Percentiles rank a stretch among this genome's conserved stretches.
These are phyloP conservation scores for Stenotaenia linearis DNA, from an alignment of 2,888 invertebrate species.

Conservation along the genomic window DNA sequence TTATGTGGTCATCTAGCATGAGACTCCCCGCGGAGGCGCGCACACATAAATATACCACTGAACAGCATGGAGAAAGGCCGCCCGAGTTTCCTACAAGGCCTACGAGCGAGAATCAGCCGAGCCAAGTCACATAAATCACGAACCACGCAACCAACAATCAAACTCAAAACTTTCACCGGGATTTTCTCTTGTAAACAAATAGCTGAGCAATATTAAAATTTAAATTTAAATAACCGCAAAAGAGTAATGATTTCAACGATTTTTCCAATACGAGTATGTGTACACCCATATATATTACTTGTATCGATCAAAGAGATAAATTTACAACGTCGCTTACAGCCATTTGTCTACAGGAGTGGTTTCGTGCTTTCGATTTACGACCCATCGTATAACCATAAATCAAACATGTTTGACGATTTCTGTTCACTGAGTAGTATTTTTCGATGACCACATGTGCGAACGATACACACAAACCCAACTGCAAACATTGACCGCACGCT, in stretches of 20 bases:
- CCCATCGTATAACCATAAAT: conserved; percentile 23
- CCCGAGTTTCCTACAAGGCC: conserved; percentile 21
- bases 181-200: neutral
- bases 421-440: conserved; percentile 2
- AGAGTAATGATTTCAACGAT: neutral
- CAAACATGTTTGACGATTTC: conserved; percentile 18
- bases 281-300: neutral
- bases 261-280: neutral
- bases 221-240: neutral
- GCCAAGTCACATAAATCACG: conserved; percentile 21
- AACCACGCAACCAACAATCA: conserved; percentile 8
- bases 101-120: conserved; percentile 24
- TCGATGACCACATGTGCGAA: conserved; percentile 8
- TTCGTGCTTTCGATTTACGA: conserved; percentile 17
- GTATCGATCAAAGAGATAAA: conserved; percentile 8
- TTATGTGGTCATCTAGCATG: conserved; percentile 23
- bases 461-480: neutral
- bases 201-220: neutral
- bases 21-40: conserved; percentile 27
- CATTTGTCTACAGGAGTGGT: conserved; percentile 24
- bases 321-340: conserved; percentile 19
- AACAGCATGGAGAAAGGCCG: conserved; percentile 28
- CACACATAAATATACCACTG: conserved; percentile 28
- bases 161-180: neutral
- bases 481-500: conserved; percentile 12